Evolutionary conservation across 2,888 invertebrate species (phyloP), one percentile per base, ranked within the genome.

Genomic region (Harpalus rufipes): DNA sequence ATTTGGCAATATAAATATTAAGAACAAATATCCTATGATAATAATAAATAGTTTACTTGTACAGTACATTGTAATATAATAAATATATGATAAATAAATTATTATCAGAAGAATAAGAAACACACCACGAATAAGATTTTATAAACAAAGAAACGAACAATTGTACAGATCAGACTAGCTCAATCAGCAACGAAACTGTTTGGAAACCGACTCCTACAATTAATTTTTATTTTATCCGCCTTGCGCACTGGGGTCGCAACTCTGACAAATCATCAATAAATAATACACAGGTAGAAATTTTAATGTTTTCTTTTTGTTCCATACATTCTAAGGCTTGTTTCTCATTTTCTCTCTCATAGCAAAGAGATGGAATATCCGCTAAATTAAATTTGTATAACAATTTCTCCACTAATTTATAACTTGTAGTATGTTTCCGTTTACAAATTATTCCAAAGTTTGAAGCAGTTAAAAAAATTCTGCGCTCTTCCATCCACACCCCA

Each of bases 391-490:
- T 51, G 10, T 51, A 76, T 8, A 76, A 51, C 14, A 76, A 5
- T 4, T 76, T 21, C 44, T 76, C 21, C 1, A 76, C 76, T 10
- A 16, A 7, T 51, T 76, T 76, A 10, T 1, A n/a, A 76, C 18
- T 51, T 10, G 51, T 76, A 21, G 4, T 51, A 8, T 76, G 1
- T 76, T 51, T 72, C 4, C 8, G 25, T 72, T 72, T 72, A 39
- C 72, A 72, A 7, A 72, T n/a, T 39, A 8, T 39, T 1, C 16
- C 74, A 51, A 76, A 76, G 16, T 76, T 76, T 1, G 74, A 76
- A 7, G 74, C 74, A 7, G 74, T 76, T 76, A 76, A 56, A 1
- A 76, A 3, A 7, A 51, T 76, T 5, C 51, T 7, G 7, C 74
- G 1, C 16, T 16, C 18, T 18, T 44, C 74, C 56, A 76, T 12